Conservation (phyloP, 2,113 vertebrate genomes). For the Micromys minutus region DNA sequence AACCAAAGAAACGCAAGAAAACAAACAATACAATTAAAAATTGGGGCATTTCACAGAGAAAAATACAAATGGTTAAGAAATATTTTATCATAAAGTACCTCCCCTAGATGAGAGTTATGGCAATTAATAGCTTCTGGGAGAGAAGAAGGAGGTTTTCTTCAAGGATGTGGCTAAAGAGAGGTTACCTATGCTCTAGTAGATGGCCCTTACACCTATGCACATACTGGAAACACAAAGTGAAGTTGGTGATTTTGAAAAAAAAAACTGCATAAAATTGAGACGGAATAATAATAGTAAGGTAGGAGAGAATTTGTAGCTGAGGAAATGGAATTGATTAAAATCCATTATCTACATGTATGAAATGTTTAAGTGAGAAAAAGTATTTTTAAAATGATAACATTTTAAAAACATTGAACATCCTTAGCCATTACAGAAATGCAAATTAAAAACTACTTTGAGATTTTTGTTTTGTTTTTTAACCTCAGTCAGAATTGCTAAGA, state of each 20-base stretch:
- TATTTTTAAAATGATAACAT: not conserved
- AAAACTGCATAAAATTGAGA: not conserved
- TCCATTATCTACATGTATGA: not conserved
- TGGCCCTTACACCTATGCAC: not conserved
- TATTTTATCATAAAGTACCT: not conserved
- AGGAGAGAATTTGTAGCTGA: not conserved
- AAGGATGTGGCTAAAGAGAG: not conserved
- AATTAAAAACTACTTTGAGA: not conserved
- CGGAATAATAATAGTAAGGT: not conserved
- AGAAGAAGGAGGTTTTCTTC: not conserved
- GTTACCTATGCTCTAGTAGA: not conserved
- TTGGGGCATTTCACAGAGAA: not conserved
- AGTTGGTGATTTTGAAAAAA: not conserved
- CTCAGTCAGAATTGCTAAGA: not conserved
- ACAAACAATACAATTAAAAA: not conserved
- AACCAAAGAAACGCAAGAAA: not conserved
- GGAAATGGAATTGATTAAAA: not conserved
- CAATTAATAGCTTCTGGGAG: not conserved
- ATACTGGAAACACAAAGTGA: not conserved
- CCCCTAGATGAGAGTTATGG: not conserved
- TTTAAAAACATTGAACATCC: not conserved
- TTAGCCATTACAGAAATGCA: not conserved
- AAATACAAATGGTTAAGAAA: not conserved
- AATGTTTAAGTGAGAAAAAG: not conserved
- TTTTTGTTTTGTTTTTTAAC: not conserved